These are phyloP conservation scores for Opisthocomus hoazin DNA, from an alignment of 2,113 vertebrate species.

Conservation along the genomic window DNA sequence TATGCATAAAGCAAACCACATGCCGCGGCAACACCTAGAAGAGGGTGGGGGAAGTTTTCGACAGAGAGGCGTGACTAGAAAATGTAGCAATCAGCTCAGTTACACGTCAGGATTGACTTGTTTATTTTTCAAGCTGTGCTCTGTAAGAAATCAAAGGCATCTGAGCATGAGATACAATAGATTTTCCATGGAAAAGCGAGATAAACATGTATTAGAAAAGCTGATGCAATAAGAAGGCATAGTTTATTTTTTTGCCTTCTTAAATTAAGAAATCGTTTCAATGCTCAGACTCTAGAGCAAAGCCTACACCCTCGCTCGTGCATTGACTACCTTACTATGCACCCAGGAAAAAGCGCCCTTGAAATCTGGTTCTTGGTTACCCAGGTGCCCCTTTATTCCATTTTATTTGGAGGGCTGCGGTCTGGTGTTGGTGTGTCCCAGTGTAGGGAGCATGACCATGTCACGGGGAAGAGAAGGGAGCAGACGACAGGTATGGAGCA, in stretches of 20 bases:
- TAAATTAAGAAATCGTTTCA: neutral
- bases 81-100: constrained; percentile 56
- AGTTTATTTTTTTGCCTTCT: neutral
- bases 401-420: neutral
- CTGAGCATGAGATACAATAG: neutral
- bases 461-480: neutral
- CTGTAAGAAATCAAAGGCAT: neutral
- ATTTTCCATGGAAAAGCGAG: neutral
- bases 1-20: constrained; percentile 44
- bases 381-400: neutral
- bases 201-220: neutral
- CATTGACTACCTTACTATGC: neutral
- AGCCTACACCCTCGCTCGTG: neutral
- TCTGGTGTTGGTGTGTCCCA: neutral
- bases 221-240: neutral
- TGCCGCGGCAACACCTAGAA: constrained; percentile 69
- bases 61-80: constrained; percentile 63
- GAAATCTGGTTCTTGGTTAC: neutral
- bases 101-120: constrained; percentile 45
- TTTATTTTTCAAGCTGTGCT: constrained; percentile 49
- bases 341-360: neutral
- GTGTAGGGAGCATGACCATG: neutral
- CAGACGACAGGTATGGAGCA: neutral
- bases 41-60: constrained; percentile 69
- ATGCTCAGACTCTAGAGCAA: neutral